Base-by-base conservation (phyloP, 2,113 vertebrate species). In the Oncorhynchus masou region DNA sequence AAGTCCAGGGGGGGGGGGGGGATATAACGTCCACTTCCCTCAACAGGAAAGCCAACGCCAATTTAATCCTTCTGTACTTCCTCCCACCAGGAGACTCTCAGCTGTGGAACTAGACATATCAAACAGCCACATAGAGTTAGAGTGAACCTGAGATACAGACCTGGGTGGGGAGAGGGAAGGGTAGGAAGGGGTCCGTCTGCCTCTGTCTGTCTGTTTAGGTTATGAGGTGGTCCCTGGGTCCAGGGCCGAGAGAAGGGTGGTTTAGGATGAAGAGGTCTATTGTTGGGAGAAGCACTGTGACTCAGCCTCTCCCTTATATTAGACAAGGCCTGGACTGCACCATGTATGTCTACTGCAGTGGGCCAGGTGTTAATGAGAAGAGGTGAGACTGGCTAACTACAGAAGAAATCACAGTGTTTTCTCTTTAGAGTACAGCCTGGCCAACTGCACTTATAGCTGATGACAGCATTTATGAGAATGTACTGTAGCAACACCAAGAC, bases 1-100 rank as follows among this genome's bases (percentile, higher is more conserved):
- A 60, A 74, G 60, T 51, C 51, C 62, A 64, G 39, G 68, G 25
- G 73, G 25, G 64, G 25, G 64, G 34, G 59, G 72, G 22, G 59
- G 75, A 15, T 24, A 60, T 69, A 68, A 22, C 29, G 1, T 60
- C 20, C 24, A 51, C 57, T n/a, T 59, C 34, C 31, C 5, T 34
- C 68, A 22, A 57, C 73, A 48, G 68, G 66, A 73, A 69, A 70
- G 71, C 70, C 73, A 59, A 68, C 24, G 31, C 57, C 67, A 74
- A 67, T 83, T 78, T 71, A 15, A 29, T 74, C 64, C 66, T 77
- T 71, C 13, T 60, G 70, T 60, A 73, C 74, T 51, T 74, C 57
- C 69, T 80, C 51, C 74, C 70, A 8, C 20, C 45, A 59, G 59
- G 78, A 60, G 19, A 25, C 45, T 31, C 27, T 31, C 48, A 79